Conservation (phyloP, 2,113 vertebrate species). For the Suricata suricatta region DNA sequence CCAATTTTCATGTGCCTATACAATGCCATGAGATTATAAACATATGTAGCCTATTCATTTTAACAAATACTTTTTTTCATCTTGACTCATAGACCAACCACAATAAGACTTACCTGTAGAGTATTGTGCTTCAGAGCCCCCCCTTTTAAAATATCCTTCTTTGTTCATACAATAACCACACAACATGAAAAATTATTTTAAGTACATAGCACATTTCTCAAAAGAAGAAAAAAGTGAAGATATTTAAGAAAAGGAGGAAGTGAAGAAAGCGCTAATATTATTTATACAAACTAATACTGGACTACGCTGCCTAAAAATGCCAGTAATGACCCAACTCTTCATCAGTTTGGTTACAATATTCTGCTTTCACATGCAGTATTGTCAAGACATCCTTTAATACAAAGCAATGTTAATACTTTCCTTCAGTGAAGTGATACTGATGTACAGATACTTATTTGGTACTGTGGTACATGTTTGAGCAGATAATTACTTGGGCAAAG, state of each 20-base stretch:
- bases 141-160: not conserved
- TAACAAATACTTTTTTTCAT: not conserved
- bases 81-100: not conserved
- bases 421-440: conserved; percentile 66
- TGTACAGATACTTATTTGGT: conserved; percentile 78
- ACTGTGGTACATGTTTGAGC: conserved; percentile 72
- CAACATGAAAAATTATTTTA: not conserved
- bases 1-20: conserved; percentile 53
- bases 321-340: conserved; percentile 26
- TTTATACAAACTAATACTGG: not conserved
- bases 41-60: not conserved
- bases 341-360: conserved; percentile 29
- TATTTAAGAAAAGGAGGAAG: not conserved
- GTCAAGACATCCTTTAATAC: conserved; percentile 72
- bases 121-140: not conserved
- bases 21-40: not conserved
- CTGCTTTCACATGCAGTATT: conserved; percentile 71
- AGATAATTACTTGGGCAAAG: conserved; percentile 67
- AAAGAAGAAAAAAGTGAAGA: not conserved
- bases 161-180: not conserved
- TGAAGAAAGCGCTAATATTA: not conserved
- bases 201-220: not conserved
- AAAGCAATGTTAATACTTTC: conserved; percentile 57
- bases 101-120: not conserved
- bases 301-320: not conserved